phyloP scores from a whole-genome alignment of 2,113 vertebrate species.

The Pimephales promelas region DNA sequence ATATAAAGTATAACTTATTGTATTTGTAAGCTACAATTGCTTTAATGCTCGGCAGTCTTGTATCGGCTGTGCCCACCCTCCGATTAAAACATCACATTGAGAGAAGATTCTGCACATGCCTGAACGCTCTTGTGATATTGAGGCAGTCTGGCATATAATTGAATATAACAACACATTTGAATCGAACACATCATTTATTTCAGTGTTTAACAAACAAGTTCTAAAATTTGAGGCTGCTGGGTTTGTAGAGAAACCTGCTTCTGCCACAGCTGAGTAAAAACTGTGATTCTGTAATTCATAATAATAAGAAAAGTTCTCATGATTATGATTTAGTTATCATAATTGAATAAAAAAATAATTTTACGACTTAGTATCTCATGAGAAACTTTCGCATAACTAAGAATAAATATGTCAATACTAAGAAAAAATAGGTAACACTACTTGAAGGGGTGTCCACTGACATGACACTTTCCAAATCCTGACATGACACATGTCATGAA shows the following conservation, averaged over 20 bases:
- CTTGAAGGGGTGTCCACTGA: too few species aligned
- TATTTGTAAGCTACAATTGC: conserved; percentile 17
- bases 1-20: conserved; percentile 23
- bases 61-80: not conserved
- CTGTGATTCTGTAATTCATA: not conserved
- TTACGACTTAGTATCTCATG: not conserved
- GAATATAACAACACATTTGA: not conserved
- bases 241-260: not conserved
- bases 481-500: too few species aligned
- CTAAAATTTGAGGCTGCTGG: not conserved
- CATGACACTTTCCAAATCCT: too few species aligned
- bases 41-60: not conserved
- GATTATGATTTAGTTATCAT: not conserved
- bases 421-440: not conserved
- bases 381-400: not conserved
- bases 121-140: not conserved
- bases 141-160: conserved; percentile 23
- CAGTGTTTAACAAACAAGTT: not conserved
- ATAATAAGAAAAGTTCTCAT: not conserved
- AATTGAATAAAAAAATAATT: not conserved
- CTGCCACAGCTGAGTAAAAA: not conserved
- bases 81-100: conserved; percentile 8
- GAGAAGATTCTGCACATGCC: conserved; percentile 1
- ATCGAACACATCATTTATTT: conserved; percentile 13
- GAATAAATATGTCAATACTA: not conserved